Percentiles rank a stretch among this genome's conserved stretches.
Conservation (phyloP, 2,888 invertebrate species). For the Calliopum simillimum region DNA sequence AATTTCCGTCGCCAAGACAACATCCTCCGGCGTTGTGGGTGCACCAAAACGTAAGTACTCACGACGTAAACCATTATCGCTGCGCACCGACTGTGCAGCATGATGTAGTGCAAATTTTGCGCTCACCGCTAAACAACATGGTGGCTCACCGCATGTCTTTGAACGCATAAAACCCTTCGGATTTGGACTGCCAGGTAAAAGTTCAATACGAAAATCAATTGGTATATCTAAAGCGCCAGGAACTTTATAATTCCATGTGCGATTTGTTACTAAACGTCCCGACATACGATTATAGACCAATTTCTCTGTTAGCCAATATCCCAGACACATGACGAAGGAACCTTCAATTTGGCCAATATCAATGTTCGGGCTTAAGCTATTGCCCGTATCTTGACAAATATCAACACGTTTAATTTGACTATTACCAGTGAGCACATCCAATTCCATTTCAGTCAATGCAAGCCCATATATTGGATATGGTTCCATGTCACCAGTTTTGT, state of each 20-base stretch:
- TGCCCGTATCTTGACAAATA: slow-evolving; percentile 77
- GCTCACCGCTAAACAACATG: slow-evolving; percentile 68
- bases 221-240: slow-evolving; percentile 83
- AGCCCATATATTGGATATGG: slow-evolving; percentile 74
- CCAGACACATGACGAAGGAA: slow-evolving; percentile 79
- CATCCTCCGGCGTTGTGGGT: slow-evolving; percentile 56
- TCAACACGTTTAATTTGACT: slow-evolving; percentile 75
- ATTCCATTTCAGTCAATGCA: slow-evolving; percentile 76
- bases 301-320: slow-evolving; percentile 81
- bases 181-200: slow-evolving; percentile 75
- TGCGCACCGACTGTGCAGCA: slow-evolving; percentile 74
- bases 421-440: slow-evolving; percentile 84
- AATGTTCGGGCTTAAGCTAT: slow-evolving; percentile 76
- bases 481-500: slow-evolving; percentile 68
- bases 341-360: slow-evolving; percentile 83
- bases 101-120: slow-evolving; percentile 74
- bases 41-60: slow-evolving; percentile 54
- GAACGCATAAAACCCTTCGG: slow-evolving; percentile 75
- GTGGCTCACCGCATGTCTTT: slow-evolving; percentile 76
- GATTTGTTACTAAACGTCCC: slow-evolving; percentile 76
- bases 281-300: slow-evolving; percentile 72
- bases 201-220: slow-evolving; percentile 77
- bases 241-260: slow-evolving; percentile 84
- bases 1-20: slow-evolving; percentile 49
- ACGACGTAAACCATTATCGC: slow-evolving; percentile 70